Base-by-base conservation (phyloP, 2,888 invertebrate species). In the Pammene aurita region DNA sequence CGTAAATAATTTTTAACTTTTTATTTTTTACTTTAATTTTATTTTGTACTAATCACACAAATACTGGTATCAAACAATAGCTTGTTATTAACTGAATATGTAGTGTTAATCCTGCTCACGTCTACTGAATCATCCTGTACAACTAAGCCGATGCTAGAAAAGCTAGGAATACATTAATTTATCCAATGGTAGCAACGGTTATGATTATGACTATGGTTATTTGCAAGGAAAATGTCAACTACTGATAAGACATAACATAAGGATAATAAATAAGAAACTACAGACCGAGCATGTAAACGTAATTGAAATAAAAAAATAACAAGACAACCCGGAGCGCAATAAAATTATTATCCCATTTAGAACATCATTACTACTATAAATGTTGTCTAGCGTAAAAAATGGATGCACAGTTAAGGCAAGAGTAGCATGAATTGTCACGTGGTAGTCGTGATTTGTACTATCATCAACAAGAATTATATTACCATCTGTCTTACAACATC, bases 361-460 rank as follows among this genome's bases (percentile, higher is more conserved):
- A 60, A 60, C 46, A 41, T 48, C 52, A 60, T 69, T 65, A 54
- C 58, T 38, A 54, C 65, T 65, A 60, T 69, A 69, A 54, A 69
- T 52, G 69, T 77, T 79, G 73, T 75, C 74, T 74, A 72, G 70
- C 72, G 68, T 72, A 74, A 74, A 75, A 72, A 76, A 77, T 75
- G 75, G 78, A 71, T 64, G 68, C 72, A 72, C 83, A 69, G 75
- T 79, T 81, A 86, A 81, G 82, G 87, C 73, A 83, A 81, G 73
- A 80, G 76, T 77, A 75, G 79, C 80, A 78, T 80, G 78, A 78
- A 81, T 81, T 80, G 80, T 83, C 86, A 82, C 80, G 79, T 82
- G 81, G 80, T 83, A 81, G 81, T 82, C 83, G 78, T 84, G 85
- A 86, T 87, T 86, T 86, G 87, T 87, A 81, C 79, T 76, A 76